Conservation (phyloP, 2,797 vertebrate species). For the Trachurus trachurus region DNA sequence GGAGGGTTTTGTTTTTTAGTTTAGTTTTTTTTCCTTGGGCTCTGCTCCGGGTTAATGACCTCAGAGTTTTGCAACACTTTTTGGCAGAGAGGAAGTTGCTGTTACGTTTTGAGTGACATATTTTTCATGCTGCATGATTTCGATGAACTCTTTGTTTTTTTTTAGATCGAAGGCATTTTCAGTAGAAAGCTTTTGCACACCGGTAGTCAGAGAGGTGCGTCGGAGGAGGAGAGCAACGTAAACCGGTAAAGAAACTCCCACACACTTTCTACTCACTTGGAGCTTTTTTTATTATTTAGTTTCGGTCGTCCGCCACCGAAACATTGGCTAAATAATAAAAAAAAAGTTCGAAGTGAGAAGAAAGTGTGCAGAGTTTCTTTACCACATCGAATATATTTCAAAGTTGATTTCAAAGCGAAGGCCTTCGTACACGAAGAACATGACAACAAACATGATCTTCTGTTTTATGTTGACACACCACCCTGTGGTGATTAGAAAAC, state of each 20-base stretch:
- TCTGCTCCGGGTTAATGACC: slow-evolving; percentile 10
- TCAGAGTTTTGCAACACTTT: background rate
- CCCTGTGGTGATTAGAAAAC: background rate
- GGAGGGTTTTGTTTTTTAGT: background rate
- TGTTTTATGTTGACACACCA: background rate
- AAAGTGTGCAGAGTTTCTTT: too few relatives aligned
- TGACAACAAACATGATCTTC: background rate
- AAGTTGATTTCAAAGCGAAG: background rate
- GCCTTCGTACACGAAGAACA: background rate
- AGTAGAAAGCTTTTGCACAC: too few relatives aligned
- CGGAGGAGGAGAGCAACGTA: background rate
- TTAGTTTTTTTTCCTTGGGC: background rate
- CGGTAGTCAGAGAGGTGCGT: too few relatives aligned
- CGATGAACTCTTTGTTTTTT: too few relatives aligned
- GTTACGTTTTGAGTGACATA: background rate
- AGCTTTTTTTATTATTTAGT: too few relatives aligned
- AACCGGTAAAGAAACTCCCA: too few relatives aligned
- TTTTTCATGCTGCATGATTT: background rate
- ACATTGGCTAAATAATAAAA: too few relatives aligned
- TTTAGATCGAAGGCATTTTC: too few relatives aligned
- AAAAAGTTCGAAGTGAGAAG: too few relatives aligned
- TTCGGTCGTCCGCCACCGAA: too few relatives aligned
- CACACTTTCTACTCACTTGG: too few relatives aligned
- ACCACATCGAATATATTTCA: too few relatives aligned
- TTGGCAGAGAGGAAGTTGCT: background rate